These are phyloP conservation scores for Theocolax elegans DNA, from an alignment of 1,140 invertebrate genomes.

Conservation along the genomic window DNA sequence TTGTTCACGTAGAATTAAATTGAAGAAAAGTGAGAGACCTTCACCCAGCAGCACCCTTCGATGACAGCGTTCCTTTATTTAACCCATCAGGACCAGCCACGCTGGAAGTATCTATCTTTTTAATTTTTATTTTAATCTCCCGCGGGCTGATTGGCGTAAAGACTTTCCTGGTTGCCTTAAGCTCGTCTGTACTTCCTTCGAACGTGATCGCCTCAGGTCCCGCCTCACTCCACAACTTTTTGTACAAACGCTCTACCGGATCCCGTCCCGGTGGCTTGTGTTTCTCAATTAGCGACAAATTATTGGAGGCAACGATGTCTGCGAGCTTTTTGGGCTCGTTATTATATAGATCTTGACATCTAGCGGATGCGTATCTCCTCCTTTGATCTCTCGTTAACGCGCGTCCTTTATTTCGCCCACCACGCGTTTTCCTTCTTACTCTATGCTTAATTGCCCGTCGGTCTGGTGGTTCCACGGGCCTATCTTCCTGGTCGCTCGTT, in stretches of 20 bases:
- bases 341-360: slow-evolving; percentile 24
- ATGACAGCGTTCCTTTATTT: background rate
- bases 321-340: slow-evolving; percentile 29
- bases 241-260: background rate
- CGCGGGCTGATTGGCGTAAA: background rate
- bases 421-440: no score
- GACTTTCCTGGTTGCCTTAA: background rate
- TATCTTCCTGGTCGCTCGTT: no score
- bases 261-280: background rate
- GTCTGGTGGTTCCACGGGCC: no score
- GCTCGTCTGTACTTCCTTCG: background rate
- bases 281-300: background rate
- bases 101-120: background rate
- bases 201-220: background rate
- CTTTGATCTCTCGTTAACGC: no score
- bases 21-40: slow-evolving; percentile 13
- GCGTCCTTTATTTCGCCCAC: no score
- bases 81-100: background rate
- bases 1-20: background rate
- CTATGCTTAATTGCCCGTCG: no score
- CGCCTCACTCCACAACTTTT: background rate
- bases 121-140: background rate
- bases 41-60: no score
- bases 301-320: background rate
- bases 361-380: slow-evolving; percentile 4